Evolutionary conservation across 1,140 invertebrate genomes (phyloP).

Genomic region (Diorhabda elongata): DNA sequence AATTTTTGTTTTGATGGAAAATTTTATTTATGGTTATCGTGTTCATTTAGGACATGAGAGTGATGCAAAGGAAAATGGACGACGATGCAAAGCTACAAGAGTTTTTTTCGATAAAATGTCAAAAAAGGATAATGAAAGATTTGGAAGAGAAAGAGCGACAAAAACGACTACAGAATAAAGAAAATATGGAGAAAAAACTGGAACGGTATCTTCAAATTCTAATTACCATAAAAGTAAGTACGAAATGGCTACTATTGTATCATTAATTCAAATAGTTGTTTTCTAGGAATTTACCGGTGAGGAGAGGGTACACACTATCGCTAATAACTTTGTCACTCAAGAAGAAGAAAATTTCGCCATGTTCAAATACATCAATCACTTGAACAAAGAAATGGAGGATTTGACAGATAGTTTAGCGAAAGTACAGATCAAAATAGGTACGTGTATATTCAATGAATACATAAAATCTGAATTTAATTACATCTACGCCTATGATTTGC

Average conservation of each 20-base stretch:
- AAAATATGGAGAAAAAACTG: conserved; percentile 64
- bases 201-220: conserved; percentile 70
- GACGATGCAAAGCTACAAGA: conserved; percentile 79
- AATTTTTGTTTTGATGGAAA: too few relatives aligned
- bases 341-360: conserved; percentile 89
- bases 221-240: conserved; percentile 57
- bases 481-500: conserved; percentile 3
- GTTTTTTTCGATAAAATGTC: conserved; percentile 78
- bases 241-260: not conserved
- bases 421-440: conserved; percentile 31
- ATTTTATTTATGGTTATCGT: too few relatives aligned
- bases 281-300: conserved; percentile 58
- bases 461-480: not conserved
- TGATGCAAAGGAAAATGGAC: conserved; percentile 75
- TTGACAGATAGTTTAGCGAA: conserved; percentile 34
- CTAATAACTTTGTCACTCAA: conserved; percentile 72
- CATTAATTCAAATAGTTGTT: not conserved
- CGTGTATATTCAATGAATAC: not conserved
- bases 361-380: conserved; percentile 89
- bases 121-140: conserved; percentile 71
- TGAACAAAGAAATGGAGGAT: conserved; percentile 80
- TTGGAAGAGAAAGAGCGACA: conserved; percentile 66
- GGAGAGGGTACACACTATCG: conserved; percentile 66
- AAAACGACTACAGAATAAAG: conserved; percentile 57
- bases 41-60: conserved; percentile 67